Conservation (phyloP, 2,797 vertebrate species). For the Alfaro cultratus region DNA sequence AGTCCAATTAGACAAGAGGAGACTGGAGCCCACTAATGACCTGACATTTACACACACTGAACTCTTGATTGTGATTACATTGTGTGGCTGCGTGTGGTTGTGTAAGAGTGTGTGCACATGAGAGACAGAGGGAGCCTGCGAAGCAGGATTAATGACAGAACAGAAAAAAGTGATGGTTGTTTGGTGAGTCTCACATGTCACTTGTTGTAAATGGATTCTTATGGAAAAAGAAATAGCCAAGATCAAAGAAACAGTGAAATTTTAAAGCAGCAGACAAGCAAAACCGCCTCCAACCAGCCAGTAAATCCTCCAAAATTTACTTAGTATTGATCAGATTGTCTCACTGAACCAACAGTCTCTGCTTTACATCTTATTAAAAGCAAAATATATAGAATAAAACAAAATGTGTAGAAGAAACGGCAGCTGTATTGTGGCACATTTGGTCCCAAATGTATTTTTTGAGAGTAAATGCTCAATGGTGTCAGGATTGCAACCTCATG, state of each 20-base stretch:
- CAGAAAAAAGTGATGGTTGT: conserved; percentile 7
- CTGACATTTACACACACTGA: conserved; percentile 74
- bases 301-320: neutral
- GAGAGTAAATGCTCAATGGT: neutral
- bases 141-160: conserved; percentile 25
- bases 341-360: neutral
- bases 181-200: conserved; percentile 9
- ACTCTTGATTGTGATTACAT: conserved; percentile 63
- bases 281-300: neutral
- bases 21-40: conserved; percentile 66
- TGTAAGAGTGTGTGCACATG: conserved; percentile 1
- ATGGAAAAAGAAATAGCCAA: neutral
- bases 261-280: conserved; percentile 11
- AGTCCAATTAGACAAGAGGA: conserved; percentile 71
- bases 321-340: neutral
- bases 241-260: neutral
- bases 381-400: neutral
- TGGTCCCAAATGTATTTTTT: neutral
- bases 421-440: neutral
- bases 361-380: neutral
- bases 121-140: neutral
- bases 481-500: neutral
- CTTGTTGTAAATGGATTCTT: conserved; percentile 6
- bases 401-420: neutral
- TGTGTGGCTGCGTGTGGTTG: conserved; percentile 21